phyloP scores from a whole-genome alignment of 2,113 vertebrate genomes.

The Oreochromis spilurus region DNA sequence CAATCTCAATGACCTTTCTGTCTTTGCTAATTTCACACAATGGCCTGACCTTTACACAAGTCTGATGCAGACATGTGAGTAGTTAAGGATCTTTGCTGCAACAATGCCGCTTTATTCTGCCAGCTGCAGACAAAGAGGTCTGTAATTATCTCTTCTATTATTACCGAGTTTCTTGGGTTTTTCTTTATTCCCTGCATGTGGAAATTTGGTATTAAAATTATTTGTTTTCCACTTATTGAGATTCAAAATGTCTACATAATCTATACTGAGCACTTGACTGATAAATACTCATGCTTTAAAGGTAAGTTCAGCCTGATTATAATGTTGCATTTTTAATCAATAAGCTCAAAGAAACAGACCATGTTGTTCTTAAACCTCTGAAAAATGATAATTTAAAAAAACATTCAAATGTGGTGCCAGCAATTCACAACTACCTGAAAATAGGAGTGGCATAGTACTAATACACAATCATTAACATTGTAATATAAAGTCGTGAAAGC shows the following conservation, averaged over 20 bases:
- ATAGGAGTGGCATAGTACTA: not conserved
- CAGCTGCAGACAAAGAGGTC: conserved; percentile 7
- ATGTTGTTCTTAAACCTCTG: not conserved
- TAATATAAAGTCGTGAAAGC: not conserved
- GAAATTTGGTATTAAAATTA: conserved; percentile 24
- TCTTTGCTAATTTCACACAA: conserved; percentile 72
- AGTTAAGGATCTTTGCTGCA: conserved; percentile 54
- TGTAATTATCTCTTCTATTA: conserved; percentile 53
- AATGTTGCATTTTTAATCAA: not conserved
- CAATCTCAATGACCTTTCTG: conserved; percentile 74
- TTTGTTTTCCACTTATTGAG: conserved; percentile 1
- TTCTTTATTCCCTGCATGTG: not conserved
- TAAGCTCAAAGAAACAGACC: not conserved
- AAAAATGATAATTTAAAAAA: not conserved
- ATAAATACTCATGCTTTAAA: not conserved
- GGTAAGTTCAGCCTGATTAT: not conserved
- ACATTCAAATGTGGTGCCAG: not conserved
- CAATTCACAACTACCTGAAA: not conserved
- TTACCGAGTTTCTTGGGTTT: not conserved
- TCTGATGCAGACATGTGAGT: conserved; percentile 35
- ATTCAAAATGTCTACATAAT: conserved; percentile 27
- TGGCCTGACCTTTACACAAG: conserved; percentile 70
- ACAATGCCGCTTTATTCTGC: conserved; percentile 48
- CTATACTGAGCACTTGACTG: not conserved
- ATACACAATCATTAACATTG: not conserved